Percentiles rank a stretch among this genome's conserved stretches.
Conservation (phyloP, 1,140 invertebrate species). For the Ostrea edulis region DNA sequence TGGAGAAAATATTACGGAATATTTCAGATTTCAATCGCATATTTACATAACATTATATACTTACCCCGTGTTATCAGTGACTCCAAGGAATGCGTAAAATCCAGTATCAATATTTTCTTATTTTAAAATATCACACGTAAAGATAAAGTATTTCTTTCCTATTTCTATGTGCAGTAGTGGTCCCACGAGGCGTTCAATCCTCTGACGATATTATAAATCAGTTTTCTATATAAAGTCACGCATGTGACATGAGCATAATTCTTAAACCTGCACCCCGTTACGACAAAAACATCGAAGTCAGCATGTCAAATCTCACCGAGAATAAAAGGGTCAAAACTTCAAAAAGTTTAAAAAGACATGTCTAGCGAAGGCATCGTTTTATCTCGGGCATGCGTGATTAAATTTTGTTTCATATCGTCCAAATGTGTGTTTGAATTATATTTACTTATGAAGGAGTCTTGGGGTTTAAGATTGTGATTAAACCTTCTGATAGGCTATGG, state of each 20-base stretch:
- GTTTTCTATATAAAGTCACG: constrained; percentile 1
- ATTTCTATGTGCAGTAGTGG: background rate
- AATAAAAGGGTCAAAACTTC: background rate
- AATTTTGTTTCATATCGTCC: constrained; percentile 22
- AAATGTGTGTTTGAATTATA: constrained; percentile 26
- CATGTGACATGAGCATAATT: background rate
- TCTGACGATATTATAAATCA: background rate
- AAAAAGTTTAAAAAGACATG: constrained; percentile 37
- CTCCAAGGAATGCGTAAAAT: background rate
- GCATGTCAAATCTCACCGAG: background rate
- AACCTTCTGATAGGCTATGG: constrained; percentile 4
- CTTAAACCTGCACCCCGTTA: constrained; percentile 2
- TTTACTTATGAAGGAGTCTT: constrained; percentile 29
- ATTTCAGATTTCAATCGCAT: background rate
- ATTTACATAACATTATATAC: too few species aligned
- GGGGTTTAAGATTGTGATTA: constrained; percentile 30
- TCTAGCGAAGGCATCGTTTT: background rate
- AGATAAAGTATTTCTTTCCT: background rate
- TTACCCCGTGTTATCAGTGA: background rate
- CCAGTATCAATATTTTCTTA: background rate
- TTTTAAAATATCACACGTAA: background rate
- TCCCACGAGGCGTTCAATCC: background rate
- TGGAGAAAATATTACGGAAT: background rate
- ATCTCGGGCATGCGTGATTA: constrained; percentile 35
- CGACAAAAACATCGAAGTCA: background rate